These are phyloP conservation scores for Leptodactylus fallax DNA, from an alignment of 2,797 vertebrate genomes.

Conservation along the genomic window DNA sequence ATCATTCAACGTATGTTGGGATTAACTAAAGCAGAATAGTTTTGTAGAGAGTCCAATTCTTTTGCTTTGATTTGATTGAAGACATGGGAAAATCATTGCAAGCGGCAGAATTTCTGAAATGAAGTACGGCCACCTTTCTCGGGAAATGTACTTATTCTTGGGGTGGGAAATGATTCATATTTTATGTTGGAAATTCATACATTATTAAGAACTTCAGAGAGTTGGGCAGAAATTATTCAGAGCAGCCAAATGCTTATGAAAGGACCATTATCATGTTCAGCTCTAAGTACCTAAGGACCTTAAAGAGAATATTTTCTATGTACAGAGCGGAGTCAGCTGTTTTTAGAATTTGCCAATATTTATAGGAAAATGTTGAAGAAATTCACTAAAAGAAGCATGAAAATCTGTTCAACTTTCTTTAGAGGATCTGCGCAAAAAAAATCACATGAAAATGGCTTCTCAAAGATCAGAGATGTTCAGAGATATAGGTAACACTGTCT, in stretches of 20 bases:
- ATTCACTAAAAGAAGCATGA: background rate
- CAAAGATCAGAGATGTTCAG: too few relatives aligned
- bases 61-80: background rate
- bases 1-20: background rate
- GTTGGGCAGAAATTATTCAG: conserved; percentile 6
- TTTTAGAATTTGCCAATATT: background rate
- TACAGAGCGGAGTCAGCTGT: background rate
- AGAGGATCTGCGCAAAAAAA: background rate
- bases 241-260: conserved; percentile 10
- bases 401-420: background rate
- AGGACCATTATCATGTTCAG: background rate
- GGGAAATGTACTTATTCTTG: background rate
- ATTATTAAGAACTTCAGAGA: conserved; percentile 15
- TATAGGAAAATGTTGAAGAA: background rate
- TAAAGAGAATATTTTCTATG: background rate
- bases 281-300: background rate
- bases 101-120: background rate
- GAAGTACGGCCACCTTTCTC: background rate
- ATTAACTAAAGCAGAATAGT: background rate
- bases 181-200: conserved; percentile 17
- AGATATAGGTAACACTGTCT: too few relatives aligned
- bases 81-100: background rate
- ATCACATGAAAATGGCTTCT: too few relatives aligned
- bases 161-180: conserved; percentile 24
- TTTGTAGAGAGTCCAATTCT: background rate